Evolutionary conservation across 2,888 invertebrate species (phyloP).

Genomic region (Poecilus cupreus): DNA sequence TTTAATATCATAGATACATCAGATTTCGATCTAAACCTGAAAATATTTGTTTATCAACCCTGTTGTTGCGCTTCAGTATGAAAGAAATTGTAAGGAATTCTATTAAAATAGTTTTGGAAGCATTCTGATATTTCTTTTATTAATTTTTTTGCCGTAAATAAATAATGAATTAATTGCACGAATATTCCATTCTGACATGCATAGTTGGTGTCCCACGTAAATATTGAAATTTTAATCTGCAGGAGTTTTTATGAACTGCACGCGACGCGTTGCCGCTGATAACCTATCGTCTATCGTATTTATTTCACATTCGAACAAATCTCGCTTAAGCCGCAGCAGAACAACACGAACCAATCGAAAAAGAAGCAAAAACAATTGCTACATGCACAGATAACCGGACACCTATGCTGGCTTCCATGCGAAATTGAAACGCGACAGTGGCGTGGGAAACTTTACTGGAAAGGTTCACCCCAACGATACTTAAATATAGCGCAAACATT

Average conservation of each 20-base stretch:
- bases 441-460: not conserved
- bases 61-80: not conserved
- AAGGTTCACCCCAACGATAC: too few species aligned
- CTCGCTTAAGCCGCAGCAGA: not conserved
- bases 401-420: not conserved
- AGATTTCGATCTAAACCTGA: too few species aligned
- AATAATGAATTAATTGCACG: too few species aligned
- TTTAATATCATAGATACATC: too few species aligned
- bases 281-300: not conserved
- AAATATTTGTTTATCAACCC: too few species aligned
- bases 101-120: too few species aligned
- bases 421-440: not conserved
- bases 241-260: not conserved
- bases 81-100: too few species aligned
- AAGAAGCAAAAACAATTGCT: not conserved
- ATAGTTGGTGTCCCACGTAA: not conserved
- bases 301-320: conserved; percentile 10
- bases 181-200: not conserved
- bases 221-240: conserved; percentile 6
- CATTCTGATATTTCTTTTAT: too few species aligned
- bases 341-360: not conserved
- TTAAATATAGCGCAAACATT: too few species aligned
- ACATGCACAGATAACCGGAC: not conserved
- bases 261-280: not conserved
- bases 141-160: too few species aligned